phyloP scores from a whole-genome alignment of 2,797 vertebrate species.

The Xenentodon cancila region DNA sequence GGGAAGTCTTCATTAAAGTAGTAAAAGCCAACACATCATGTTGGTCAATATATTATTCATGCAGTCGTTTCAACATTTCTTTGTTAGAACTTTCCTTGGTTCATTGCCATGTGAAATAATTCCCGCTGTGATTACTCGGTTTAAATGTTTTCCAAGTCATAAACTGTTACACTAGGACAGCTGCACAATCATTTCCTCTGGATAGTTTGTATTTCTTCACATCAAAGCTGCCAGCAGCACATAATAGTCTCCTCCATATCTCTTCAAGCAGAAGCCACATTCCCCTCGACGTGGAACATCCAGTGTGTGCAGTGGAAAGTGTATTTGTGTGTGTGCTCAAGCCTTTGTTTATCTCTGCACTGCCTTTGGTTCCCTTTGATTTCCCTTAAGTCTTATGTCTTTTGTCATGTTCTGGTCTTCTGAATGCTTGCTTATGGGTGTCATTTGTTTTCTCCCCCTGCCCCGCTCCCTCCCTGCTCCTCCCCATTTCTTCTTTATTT shows the following conservation, averaged over 20 bases:
- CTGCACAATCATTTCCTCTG: constrained; percentile 40
- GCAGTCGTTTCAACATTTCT: neutral
- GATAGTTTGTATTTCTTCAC: constrained; percentile 42
- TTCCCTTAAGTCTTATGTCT: constrained; percentile 77
- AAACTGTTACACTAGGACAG: constrained; percentile 23
- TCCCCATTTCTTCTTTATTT: constrained; percentile 91
- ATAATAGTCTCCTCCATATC: constrained; percentile 46
- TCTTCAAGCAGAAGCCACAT: constrained; percentile 40
- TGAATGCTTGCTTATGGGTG: constrained; percentile 91
- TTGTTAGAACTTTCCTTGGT: constrained; percentile 5
- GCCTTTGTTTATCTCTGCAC: constrained; percentile 72
- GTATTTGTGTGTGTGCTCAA: constrained; percentile 38
- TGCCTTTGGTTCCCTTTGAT: constrained; percentile 73
- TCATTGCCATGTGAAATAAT: neutral
- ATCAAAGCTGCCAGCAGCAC: constrained; percentile 41
- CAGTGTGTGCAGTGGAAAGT: constrained; percentile 44
- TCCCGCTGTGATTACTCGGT: neutral
- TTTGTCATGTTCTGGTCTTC: constrained; percentile 77
- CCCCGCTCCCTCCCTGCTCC: constrained; percentile 81
- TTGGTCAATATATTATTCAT: neutral
- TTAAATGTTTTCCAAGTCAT: constrained; percentile 25
- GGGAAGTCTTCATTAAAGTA: neutral
- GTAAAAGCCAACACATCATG: neutral
- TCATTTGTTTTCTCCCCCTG: constrained; percentile 82
- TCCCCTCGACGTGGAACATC: constrained; percentile 42